Percentiles rank a stretch among this genome's conserved stretches.
These are phyloP conservation scores for Hyppa rectilinea DNA, from an alignment of 2,888 invertebrate genomes.

Conservation along the genomic window DNA sequence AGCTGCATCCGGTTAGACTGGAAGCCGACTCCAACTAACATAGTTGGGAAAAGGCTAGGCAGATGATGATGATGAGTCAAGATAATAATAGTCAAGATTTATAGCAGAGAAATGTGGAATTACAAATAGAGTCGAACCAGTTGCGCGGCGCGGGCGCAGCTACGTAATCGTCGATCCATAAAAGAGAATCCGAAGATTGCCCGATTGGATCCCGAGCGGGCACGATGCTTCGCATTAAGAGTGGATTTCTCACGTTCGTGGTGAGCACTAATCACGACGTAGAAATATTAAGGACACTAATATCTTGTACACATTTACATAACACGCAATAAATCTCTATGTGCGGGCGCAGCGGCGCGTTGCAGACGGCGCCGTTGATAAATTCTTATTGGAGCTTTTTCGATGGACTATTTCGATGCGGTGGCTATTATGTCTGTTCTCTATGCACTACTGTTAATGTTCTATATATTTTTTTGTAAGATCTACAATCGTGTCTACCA, in stretches of 20 bases:
- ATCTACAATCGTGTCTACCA: too few relatives aligned
- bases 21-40: too few relatives aligned
- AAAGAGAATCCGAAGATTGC: conserved; percentile 81
- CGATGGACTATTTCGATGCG: conserved; percentile 80
- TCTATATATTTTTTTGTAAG: conserved; percentile 1
- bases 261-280: conserved; percentile 86
- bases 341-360: conserved; percentile 74
- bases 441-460: conserved; percentile 36
- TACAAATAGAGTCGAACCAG: conserved; percentile 63
- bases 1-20: too few relatives aligned
- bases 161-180: conserved; percentile 74
- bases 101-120: conserved; percentile 55
- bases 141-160: conserved; percentile 65
- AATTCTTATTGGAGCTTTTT: conserved; percentile 84
- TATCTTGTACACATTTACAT: conserved; percentile 89
- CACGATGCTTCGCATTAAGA: conserved; percentile 78
- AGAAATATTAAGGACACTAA: conserved; percentile 89
- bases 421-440: conserved; percentile 64
- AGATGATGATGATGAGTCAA: too few relatives aligned
- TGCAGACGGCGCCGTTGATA: conserved; percentile 84
- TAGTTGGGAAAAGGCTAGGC: too few relatives aligned
- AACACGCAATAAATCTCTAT: conserved; percentile 87
- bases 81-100: conserved; percentile 64
- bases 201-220: conserved; percentile 75
- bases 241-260: conserved; percentile 82